Conservation (phyloP, 2,113 vertebrate genomes). For the Dromiciops gliroides region DNA sequence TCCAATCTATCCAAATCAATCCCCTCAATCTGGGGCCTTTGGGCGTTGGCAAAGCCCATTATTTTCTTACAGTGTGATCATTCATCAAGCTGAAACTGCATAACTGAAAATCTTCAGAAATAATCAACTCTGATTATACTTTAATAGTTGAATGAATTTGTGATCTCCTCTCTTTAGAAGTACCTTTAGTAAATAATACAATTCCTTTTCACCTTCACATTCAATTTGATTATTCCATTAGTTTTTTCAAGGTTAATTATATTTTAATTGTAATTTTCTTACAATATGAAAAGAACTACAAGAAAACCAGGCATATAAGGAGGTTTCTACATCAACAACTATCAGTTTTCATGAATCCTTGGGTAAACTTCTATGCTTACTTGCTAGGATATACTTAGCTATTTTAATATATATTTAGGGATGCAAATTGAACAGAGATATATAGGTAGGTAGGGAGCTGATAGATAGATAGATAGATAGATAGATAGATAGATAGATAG, state of each 20-base stretch:
- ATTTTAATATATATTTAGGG: neutral
- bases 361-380: neutral
- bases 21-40: no score
- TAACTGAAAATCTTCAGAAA: neutral
- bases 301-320: no score
- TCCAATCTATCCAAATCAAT: no score
- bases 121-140: neutral
- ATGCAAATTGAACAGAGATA: neutral
- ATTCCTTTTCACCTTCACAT: neutral
- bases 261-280: no score
- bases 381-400: neutral
- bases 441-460: neutral
- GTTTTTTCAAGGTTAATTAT: no score
- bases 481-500: neutral
- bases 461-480: neutral
- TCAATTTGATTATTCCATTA: neutral
- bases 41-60: no score
- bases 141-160: neutral
- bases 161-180: neutral
- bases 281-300: no score
- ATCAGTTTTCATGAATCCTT: neutral
- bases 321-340: neutral
- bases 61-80: no score
- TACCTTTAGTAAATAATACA: neutral
- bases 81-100: neutral